Conservation (phyloP, 2,797 vertebrate species). For the Dendrocincla tyrannina region DNA sequence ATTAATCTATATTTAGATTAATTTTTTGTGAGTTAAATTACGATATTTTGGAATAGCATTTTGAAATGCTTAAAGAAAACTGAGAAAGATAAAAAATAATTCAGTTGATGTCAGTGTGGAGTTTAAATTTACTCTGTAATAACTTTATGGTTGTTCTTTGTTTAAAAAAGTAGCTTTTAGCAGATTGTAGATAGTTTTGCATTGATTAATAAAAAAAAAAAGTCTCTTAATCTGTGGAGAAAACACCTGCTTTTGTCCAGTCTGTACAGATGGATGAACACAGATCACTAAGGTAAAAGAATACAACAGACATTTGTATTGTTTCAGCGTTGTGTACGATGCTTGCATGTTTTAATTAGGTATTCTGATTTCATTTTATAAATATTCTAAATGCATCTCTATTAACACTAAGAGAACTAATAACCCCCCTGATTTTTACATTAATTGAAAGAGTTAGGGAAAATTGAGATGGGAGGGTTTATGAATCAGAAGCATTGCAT, state of each 20-base stretch:
- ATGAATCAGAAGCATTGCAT: neutral
- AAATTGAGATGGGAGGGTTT: neutral
- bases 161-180: slow-evolving; percentile 37
- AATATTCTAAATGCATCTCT: neutral
- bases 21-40: slow-evolving; percentile 28
- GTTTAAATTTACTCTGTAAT: slow-evolving; percentile 24
- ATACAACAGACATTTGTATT: neutral
- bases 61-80: neutral
- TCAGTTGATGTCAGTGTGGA: neutral
- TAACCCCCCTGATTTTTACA: neutral
- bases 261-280: neutral
- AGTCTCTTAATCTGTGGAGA: neutral
- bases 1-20: neutral
- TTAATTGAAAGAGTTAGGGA: neutral
- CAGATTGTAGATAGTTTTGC: neutral
- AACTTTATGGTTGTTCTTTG: slow-evolving; percentile 26
- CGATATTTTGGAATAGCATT: neutral
- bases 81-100: neutral
- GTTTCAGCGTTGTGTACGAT: neutral
- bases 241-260: slow-evolving; percentile 39
- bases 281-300: neutral
- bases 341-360: slow-evolving; percentile 9
- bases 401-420: neutral
- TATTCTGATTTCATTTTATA: neutral
- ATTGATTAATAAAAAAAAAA: slow-evolving; percentile 32